Base-by-base conservation (phyloP, 1,140 invertebrate genomes). In the Drosophila kurseongensis region DNA sequence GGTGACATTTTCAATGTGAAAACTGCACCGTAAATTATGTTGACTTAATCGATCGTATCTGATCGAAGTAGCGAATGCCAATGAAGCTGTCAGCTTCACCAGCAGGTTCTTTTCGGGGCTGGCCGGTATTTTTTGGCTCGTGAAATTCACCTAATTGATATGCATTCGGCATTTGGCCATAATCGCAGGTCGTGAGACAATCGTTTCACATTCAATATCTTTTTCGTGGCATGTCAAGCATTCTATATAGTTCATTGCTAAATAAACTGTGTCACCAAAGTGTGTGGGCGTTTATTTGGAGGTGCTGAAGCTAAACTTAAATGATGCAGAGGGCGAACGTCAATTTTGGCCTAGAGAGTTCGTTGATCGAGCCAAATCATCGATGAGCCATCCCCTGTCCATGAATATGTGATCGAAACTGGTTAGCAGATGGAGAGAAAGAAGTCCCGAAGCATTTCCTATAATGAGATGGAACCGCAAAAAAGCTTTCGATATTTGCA, bases 241-340 rank as follows among this genome's bases (percentile, higher is more conserved):
- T 89, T 88, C 80, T 83, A 73, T 13, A 42, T 89, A 66, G 83
- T 89, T 89, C 83, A 88, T 74, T 89, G 83, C 51, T 78, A 67
- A 50, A 48, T 63, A 83, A 85, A 82, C 60, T 50, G 52, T 81
- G 78, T 72, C 68, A 71, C 66, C 68, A 23, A 13, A 40, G 35
- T 52, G 75, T 52, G 82, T 83, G 75, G 82, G 83, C 62, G 78
- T 23, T 35, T n/a, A 35, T 40, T 74, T 27, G 8, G 27, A 60
- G 45, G 57, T 47, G 41, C 27, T 55, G 16, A 32, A 23, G 35
- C 10, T 48, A 45, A 60, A 38, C 36, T 47, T 23, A 41, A 18
- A 63, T 16, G 45, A 47, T 66, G 40, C 48, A 41, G n/a, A 68
- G 40, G 18, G 32, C n/a, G 38, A 36, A 55, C 57, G 58, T 57